Percentiles rank a stretch among this genome's conserved stretches.
phyloP scores from a whole-genome alignment of 2,797 vertebrate species.

The Diceros bicornis region DNA sequence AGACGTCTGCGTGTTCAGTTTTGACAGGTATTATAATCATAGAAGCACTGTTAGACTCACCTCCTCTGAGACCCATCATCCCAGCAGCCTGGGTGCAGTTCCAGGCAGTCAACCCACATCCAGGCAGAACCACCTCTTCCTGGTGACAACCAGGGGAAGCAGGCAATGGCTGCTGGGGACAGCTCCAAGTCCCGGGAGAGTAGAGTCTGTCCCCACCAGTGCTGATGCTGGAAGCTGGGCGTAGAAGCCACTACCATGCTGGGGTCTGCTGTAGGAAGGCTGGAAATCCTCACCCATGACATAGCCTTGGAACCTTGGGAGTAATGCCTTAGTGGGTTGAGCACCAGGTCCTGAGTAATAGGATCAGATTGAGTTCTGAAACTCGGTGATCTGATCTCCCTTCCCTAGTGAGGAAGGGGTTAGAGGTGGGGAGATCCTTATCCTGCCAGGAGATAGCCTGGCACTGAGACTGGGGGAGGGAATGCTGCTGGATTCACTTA shows the following conservation, averaged over 20 bases:
- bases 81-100: background rate
- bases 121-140: background rate
- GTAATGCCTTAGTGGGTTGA: rapidly evolving
- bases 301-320: background rate
- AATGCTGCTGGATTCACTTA: background rate
- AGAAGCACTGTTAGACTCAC: background rate
- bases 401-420: background rate
- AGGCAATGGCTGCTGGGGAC: background rate
- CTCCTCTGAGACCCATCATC: background rate
- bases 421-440: background rate
- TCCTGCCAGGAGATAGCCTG: background rate
- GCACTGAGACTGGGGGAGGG: background rate
- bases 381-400: background rate
- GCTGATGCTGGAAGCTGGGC: background rate
- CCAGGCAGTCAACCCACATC: background rate
- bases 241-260: rapidly evolving
- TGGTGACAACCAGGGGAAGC: background rate
- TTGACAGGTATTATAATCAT: background rate
- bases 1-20: background rate
- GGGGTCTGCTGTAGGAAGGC: background rate
- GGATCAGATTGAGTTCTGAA: background rate
- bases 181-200: background rate
- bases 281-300: background rate
- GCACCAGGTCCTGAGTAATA: rapidly evolving
- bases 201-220: background rate